A percentile compares a stretch with the other conserved stretches of the same genome.
These are phyloP conservation scores for Thymelicus sylvestris DNA, from an alignment of 2,888 invertebrate genomes.

Conservation along the genomic window DNA sequence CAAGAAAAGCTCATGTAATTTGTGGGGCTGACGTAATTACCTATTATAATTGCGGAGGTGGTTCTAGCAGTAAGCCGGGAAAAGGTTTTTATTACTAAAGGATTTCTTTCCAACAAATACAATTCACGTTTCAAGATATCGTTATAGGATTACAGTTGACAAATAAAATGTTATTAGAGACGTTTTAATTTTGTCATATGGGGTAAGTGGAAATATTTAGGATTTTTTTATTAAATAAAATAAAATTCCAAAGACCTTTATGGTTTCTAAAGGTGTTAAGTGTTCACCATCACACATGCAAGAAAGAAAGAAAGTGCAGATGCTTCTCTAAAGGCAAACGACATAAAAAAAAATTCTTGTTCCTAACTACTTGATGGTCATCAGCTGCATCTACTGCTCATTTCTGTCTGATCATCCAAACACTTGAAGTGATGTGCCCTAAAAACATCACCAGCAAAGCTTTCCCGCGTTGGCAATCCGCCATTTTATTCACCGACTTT, in stretches of 20 bases:
- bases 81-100: neutral
- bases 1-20: slow-evolving; percentile 6
- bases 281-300: too few relatives aligned
- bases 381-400: neutral
- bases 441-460: slow-evolving; percentile 4
- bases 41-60: neutral
- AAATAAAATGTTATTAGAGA: neutral
- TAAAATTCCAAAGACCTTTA: too few relatives aligned
- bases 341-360: too few relatives aligned
- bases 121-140: neutral
- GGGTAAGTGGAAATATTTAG: too few relatives aligned
- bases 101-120: neutral
- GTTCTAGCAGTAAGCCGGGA: neutral
- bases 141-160: neutral
- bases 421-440: neutral
- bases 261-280: too few relatives aligned
- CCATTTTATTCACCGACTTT: slow-evolving; percentile 14
- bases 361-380: neutral
- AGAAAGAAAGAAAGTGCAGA: too few relatives aligned
- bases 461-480: slow-evolving; percentile 5
- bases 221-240: too few relatives aligned
- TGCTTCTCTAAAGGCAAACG: too few relatives aligned
- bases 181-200: too few relatives aligned
- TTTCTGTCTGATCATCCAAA: neutral
- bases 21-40: slow-evolving; percentile 9